These are phyloP conservation scores for Zapus hudsonius DNA, from an alignment of 2,113 vertebrate species.

Conservation along the genomic window DNA sequence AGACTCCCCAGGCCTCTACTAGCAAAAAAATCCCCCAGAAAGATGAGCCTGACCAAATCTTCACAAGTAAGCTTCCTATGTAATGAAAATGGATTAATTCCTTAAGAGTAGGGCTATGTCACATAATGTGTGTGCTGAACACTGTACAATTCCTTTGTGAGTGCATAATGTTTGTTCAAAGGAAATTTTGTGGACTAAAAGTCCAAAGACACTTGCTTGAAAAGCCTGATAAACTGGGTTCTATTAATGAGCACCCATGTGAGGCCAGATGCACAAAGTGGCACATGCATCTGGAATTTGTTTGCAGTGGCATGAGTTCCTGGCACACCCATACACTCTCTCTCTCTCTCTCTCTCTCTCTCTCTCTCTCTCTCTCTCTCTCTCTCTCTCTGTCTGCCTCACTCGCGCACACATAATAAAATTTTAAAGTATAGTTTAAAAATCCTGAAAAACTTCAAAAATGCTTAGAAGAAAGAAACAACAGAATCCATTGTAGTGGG, in stretches of 20 bases:
- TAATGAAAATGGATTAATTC: background rate
- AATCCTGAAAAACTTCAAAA: background rate
- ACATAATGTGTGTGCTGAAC: background rate
- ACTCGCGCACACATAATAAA: no score
- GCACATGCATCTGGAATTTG: no score
- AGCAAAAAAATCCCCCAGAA: background rate
- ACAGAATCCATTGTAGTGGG: background rate
- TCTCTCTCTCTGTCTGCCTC: no score
- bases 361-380: no score
- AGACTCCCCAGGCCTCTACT: background rate
- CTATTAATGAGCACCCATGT: no score
- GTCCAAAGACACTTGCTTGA: background rate
- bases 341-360: no score
- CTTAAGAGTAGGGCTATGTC: background rate
- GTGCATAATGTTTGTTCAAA: background rate
- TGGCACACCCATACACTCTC: no score
- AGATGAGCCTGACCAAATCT: background rate
- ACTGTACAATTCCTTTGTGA: background rate
- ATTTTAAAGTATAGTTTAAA: no score
- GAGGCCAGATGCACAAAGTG: no score
- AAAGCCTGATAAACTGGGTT: no score
- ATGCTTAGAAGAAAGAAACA: background rate
- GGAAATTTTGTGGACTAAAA: background rate
- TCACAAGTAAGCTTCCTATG: background rate
- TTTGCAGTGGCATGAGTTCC: no score